These are phyloP conservation scores for Ceratitis capitata DNA, from an alignment of 1,140 invertebrate species.

Conservation along the genomic window DNA sequence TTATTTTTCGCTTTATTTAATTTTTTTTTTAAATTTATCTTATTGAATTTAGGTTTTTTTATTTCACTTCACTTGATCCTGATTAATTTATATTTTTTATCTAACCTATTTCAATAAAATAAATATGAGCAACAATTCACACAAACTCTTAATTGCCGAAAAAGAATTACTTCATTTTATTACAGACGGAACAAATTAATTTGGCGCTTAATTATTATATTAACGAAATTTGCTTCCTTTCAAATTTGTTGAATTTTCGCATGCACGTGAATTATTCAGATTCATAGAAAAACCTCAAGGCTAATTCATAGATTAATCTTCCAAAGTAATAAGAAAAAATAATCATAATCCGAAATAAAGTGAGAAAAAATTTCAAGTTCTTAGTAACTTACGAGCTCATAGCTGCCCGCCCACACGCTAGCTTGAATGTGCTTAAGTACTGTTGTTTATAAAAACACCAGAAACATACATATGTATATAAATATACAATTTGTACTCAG, in stretches of 20 bases:
- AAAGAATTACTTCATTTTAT: not conserved
- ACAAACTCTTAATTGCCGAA: not conserved
- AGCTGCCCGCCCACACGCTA: conserved; percentile 21
- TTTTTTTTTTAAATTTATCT: too few relatives aligned
- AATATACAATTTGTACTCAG: not conserved
- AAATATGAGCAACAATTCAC: not conserved
- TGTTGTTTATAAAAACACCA: not conserved
- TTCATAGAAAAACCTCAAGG: not conserved
- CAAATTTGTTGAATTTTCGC: not conserved
- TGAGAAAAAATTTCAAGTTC: conserved; percentile 1
- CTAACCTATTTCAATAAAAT: too few relatives aligned
- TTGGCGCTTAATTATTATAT: not conserved
- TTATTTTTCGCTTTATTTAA: too few relatives aligned
- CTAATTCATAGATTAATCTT: not conserved
- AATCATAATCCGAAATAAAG: not conserved
- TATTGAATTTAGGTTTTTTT: too few relatives aligned
- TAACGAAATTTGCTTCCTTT: conserved; percentile 19
- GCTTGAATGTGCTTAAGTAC: not conserved
- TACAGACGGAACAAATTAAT: not conserved
- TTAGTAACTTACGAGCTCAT: not conserved
- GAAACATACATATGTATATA: not conserved
- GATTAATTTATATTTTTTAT: too few relatives aligned
- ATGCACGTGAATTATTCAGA: not conserved
- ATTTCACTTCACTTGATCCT: too few relatives aligned
- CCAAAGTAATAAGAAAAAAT: not conserved